Evolutionary conservation across 1,140 invertebrate genomes (phyloP).

Genomic region (Drosophila sulfurigaster): DNA sequence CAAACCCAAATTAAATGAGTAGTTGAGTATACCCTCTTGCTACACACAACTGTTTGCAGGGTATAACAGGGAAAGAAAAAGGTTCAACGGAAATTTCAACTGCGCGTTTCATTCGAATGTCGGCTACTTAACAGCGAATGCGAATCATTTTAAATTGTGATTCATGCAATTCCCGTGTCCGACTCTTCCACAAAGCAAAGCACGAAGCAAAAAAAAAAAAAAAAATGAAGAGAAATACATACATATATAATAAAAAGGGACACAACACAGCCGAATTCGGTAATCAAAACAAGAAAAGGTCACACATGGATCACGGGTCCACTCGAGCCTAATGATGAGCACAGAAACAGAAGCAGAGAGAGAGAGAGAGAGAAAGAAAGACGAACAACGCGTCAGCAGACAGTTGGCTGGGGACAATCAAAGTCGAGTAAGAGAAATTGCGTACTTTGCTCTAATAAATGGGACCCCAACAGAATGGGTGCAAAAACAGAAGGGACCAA

Average conservation of each 20-base stretch:
- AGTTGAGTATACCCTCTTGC: not conserved
- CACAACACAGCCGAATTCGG: slow-evolving; percentile 35
- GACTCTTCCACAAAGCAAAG: not conserved
- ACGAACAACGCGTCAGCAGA: not conserved
- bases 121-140: slow-evolving; percentile 75
- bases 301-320: slow-evolving; percentile 41
- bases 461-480: slow-evolving; percentile 8
- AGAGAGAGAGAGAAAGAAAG: not conserved
- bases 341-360: slow-evolving; percentile 8
- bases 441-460: slow-evolving; percentile 51
- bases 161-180: slow-evolving; percentile 35
- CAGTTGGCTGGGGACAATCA: slow-evolving; percentile 8
- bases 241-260: slow-evolving; percentile 30
- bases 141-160: slow-evolving; percentile 80
- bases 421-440: slow-evolving; percentile 43
- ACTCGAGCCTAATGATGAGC: slow-evolving; percentile 54
- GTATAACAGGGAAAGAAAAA: slow-evolving; percentile 39
- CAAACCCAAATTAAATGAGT: not conserved
- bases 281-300: slow-evolving; percentile 65
- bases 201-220: not conserved
- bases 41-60: not conserved
- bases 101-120: slow-evolving; percentile 43
- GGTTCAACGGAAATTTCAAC: slow-evolving; percentile 48
- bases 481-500: slow-evolving; percentile 12
- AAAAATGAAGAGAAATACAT: not conserved